Evolutionary conservation across 2,888 invertebrate species (phyloP), one percentile per base, ranked within the genome.

Genomic region (Habroteleia sp.): DNA sequence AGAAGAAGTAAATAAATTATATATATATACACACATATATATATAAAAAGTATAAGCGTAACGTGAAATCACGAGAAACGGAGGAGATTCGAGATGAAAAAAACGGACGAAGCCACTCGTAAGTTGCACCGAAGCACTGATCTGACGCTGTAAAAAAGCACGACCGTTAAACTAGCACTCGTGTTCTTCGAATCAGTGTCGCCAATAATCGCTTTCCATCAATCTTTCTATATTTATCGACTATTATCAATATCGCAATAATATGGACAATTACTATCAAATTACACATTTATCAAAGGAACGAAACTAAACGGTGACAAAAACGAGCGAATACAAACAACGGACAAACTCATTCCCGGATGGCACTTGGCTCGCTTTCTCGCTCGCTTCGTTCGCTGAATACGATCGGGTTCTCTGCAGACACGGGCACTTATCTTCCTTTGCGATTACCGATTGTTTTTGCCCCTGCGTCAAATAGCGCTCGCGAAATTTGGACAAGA

Each of bases 321-420:
- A 58, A 29, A 25, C 39, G 39, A 31, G 25, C 13, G 8, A 17
- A 20, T 27, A 39, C 20, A 44, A 41, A 58, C 11, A 48, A 72
- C 16, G 35, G n/a, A 63, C 29, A 56, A 56, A 46, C 37, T 10
- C 37, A 63, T 16, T 68, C 74, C 76, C 76, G 74, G 69, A 80
- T 80, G 81, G 79, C 79, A 81, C 80, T 78, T 79, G 77, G 76
- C 76, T 77, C 58, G 52, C 65, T 60, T 75, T 78, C 60, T 23
- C 35, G 20, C 11, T 63, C 62, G 65, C 50, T 78, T 72, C 58
- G 65, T 27, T 73, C 35, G 31, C 46, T 39, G 39, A 62, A 62
- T 52, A 71, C 71, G 71, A 54, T 71, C 62, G 60, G 31, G 52
- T 66, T 73, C 54, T 73, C 66, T 66, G 54, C 46, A 60, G 66